phyloP scores from a whole-genome alignment of 2,888 invertebrate species.

The Nemoura dubitans region DNA sequence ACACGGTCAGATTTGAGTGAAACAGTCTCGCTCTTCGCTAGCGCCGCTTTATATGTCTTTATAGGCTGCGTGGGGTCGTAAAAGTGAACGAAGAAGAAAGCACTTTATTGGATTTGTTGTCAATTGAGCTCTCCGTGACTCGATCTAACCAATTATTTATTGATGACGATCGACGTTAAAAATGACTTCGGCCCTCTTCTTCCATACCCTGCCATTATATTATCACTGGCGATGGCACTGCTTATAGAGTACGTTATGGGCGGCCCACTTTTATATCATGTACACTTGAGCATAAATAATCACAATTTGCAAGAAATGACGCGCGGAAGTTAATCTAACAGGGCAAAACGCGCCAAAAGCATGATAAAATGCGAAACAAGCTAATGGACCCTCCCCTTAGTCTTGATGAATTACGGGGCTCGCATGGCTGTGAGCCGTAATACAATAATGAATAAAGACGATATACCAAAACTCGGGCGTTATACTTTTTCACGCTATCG shows the following conservation, averaged over 20 bases:
- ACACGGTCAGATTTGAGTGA: not conserved
- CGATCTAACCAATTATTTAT: not conserved
- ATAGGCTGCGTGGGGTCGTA: not conserved
- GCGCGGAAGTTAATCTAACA: not conserved
- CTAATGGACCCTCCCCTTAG: not conserved
- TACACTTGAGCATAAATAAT: not conserved
- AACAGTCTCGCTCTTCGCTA: not conserved
- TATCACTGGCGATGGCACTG: not conserved
- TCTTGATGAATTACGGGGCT: not conserved
- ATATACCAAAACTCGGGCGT: not conserved
- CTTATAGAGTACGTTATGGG: not conserved
- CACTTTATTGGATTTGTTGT: not conserved
- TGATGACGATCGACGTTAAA: not conserved
- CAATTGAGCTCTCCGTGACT: not conserved
- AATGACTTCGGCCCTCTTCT: not conserved
- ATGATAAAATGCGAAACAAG: not conserved
- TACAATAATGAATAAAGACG: not conserved
- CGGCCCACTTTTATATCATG: slow-evolving; percentile 2
- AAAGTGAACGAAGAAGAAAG: not conserved
- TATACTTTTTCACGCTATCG: no score
- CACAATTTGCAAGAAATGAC: not conserved
- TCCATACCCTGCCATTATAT: not conserved
- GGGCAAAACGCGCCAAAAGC: not conserved
- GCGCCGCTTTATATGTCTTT: not conserved
- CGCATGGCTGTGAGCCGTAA: not conserved